Percentiles rank a stretch among this genome's conserved stretches.
Evolutionary conservation across 2,113 vertebrate species (phyloP).

Genomic region (Cynocephalus volans): DNA sequence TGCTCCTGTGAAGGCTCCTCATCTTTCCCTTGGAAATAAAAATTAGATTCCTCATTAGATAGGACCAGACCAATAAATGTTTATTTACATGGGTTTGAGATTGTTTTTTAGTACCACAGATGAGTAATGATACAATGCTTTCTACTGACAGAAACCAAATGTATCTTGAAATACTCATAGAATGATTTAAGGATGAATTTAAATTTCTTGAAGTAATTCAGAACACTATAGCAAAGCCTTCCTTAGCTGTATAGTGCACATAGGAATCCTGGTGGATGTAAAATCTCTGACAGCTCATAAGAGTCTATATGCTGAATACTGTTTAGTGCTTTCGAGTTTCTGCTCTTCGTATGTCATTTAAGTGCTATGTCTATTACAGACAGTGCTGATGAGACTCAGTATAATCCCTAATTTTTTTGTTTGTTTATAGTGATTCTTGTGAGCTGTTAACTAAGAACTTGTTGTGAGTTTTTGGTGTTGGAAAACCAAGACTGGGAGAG

Average conservation of each 20-base stretch:
- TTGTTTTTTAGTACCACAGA: not conserved
- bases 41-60: not conserved
- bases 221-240: not conserved
- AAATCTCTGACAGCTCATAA: not conserved
- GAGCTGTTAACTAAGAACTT: not conserved
- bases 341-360: not conserved
- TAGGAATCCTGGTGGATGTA: not conserved
- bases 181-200: not conserved
- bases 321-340: not conserved
- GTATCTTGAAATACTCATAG: not conserved
- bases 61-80: not conserved
- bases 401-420: not conserved
- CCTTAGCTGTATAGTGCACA: too few relatives aligned
- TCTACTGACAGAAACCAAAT: not conserved
- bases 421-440: not conserved
- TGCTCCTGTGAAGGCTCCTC: not conserved
- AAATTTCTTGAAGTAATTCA: not conserved
- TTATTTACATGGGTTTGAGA: not conserved
- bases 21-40: slow-evolving; percentile 1
- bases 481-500: not conserved
- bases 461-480: not conserved
- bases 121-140: not conserved
- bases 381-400: not conserved
- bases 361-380: not conserved
- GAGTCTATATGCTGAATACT: not conserved